A percentile compares a stretch with the other conserved stretches of the same genome.
Conservation (phyloP, 2,888 invertebrate genomes). For the Caenorhabditis afra region DNA sequence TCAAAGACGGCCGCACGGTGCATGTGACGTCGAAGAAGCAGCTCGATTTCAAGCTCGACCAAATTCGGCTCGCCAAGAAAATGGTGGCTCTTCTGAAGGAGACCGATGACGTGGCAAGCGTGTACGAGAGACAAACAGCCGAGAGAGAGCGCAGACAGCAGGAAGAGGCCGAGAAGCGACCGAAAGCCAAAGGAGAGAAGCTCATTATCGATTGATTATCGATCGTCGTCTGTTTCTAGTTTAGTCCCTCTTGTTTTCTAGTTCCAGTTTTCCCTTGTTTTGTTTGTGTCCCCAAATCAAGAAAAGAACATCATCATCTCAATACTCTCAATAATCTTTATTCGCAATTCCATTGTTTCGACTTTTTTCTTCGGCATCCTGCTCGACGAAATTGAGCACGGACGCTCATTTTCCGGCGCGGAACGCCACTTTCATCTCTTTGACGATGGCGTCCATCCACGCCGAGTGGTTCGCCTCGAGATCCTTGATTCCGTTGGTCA, state of each 20-base stretch:
- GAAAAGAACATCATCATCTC: too few relatives aligned
- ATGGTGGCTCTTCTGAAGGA: slow-evolving; percentile 73
- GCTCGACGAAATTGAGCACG: too few relatives aligned
- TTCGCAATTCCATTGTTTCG: too few relatives aligned
- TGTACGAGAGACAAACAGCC: slow-evolving; percentile 51
- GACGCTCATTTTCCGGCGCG: not conserved
- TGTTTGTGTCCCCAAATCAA: slow-evolving; percentile 8
- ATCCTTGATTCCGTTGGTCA: slow-evolving; percentile 12
- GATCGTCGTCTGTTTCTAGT: too few relatives aligned
- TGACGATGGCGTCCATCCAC: slow-evolving; percentile 29
- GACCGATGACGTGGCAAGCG: slow-evolving; percentile 66
- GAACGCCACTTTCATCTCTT: slow-evolving; percentile 41
- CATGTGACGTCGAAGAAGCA: slow-evolving; percentile 72
- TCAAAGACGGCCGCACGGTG: slow-evolving; percentile 72
- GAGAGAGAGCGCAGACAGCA: slow-evolving; percentile 42
- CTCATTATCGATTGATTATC: not conserved
- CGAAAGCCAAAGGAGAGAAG: slow-evolving; percentile 44
- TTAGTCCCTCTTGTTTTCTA: not conserved
- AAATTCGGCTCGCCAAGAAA: slow-evolving; percentile 75
- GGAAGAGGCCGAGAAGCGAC: slow-evolving; percentile 29
- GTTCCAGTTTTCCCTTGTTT: slow-evolving; percentile 1
- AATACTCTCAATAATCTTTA: not conserved
- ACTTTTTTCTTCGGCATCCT: too few relatives aligned
- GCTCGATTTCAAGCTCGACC: slow-evolving; percentile 73
- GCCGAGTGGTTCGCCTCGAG: slow-evolving; percentile 35